Base-by-base conservation (phyloP, 2,113 vertebrate species). In the Chascanopsetta lugubris region DNA sequence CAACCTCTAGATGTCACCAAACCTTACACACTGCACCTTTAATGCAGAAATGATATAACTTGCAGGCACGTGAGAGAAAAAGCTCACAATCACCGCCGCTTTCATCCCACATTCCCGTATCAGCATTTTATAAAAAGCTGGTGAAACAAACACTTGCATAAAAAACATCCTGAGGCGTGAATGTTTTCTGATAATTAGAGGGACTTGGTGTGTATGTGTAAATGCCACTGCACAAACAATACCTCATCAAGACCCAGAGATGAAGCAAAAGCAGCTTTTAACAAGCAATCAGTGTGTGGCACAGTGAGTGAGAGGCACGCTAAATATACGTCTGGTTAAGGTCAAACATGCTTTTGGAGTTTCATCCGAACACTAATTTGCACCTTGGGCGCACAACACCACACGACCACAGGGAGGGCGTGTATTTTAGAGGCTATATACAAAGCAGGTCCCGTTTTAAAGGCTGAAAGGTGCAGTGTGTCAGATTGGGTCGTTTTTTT, bases 311-410 rank as follows among this genome's bases (percentile, higher is more conserved):
- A 69, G 38, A 48, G 26, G 34, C 29, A 55, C 13, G 1, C 56
- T 63, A 74, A 69, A 60, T 61, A 80, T 27, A 60, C 32, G 48
- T 60, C 40, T 69, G 48, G 13, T 49, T 51, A 42, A 48, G 51
- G 43, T 66, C 9, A 43, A 72, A 50, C n/a, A 34, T 17, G 5
- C 24, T 63, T 59, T 29, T 47, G 4, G 36, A 62, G 12, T 9
- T 42, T 43, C 29, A 73, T 49, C 24, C 24, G 47, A 20, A 55
- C 20, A 26, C 49, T 49, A 45, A 71, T 62, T 72, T 53, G 61
- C 54, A 67, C n/a, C 26, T 47, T 75, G 49, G 22, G 15, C 29
- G 38, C 38, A 45, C n/a, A 59, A 38, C 11, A 26, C 47, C 17
- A 42, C 36, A 45, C 13, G 7, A 29, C 7, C 32, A 54, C 13